Percentiles rank a stretch among this genome's conserved stretches.
Evolutionary conservation across 23 tunicate genomes (phyloP).

Genomic region (Styela plicata): DNA sequence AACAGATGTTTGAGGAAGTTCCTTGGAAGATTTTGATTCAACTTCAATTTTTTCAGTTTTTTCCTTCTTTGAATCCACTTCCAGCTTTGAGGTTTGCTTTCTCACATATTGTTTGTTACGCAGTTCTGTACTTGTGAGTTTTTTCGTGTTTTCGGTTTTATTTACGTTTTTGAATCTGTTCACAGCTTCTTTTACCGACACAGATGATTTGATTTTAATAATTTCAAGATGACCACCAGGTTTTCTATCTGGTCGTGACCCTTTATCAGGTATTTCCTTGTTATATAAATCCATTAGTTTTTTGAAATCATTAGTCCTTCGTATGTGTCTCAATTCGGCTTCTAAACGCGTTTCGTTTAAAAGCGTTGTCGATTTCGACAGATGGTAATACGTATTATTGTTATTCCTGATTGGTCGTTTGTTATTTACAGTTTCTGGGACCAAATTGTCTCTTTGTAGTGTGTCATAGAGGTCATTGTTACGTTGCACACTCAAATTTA

Average conservation of each 20-base stretch:
- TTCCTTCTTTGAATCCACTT: background rate
- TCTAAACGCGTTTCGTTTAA: background rate
- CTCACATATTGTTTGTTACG: background rate
- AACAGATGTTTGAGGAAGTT: background rate
- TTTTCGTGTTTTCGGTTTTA: background rate
- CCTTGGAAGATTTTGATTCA: background rate
- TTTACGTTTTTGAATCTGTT: background rate
- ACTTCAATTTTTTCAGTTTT: no score
- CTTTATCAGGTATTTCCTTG: background rate
- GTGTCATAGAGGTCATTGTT: background rate
- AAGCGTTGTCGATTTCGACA: background rate
- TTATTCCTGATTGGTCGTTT: background rate
- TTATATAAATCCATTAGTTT: background rate
- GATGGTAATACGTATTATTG: background rate
- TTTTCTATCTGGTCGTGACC: background rate
- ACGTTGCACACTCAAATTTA: background rate
- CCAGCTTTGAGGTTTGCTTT: background rate
- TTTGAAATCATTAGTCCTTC: background rate
- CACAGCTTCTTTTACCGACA: background rate
- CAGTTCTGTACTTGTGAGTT: background rate
- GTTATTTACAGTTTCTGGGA: background rate
- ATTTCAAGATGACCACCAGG: background rate
- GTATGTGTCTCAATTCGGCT: background rate
- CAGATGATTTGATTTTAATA: background rate
- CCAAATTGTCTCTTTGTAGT: background rate